Percentiles rank a stretch among this genome's conserved stretches.
Evolutionary conservation across 1,140 invertebrate genomes (phyloP).

Genomic region (Mya arenaria): DNA sequence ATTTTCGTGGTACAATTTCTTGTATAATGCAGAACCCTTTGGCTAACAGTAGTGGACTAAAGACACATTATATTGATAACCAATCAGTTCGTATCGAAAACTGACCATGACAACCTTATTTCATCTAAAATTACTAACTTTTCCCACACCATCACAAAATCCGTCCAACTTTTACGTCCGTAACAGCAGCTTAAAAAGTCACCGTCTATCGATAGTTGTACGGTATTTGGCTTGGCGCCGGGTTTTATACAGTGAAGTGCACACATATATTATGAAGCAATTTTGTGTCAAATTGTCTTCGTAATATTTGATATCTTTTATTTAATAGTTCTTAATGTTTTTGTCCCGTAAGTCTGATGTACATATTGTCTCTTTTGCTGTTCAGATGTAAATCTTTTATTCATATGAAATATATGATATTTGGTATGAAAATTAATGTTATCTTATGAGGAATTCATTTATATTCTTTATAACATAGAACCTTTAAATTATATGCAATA

Average conservation of each 20-base stretch:
- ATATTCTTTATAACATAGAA: too few relatives aligned
- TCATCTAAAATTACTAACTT: slow-evolving; percentile 1
- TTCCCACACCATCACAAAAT: background rate
- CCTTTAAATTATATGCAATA: too few relatives aligned
- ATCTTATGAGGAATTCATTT: too few relatives aligned
- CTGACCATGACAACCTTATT: background rate
- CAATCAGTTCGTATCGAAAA: background rate
- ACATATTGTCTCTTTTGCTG: too few relatives aligned
- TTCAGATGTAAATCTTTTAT: too few relatives aligned
- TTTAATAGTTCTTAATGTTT: too few relatives aligned
- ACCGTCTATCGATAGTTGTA: background rate
- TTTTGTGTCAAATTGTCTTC: too few relatives aligned
- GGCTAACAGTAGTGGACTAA: background rate
- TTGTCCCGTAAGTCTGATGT: too few relatives aligned
- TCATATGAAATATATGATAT: too few relatives aligned
- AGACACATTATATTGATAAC: background rate
- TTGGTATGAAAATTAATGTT: too few relatives aligned
- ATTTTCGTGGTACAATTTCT: background rate
- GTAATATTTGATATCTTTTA: too few relatives aligned
- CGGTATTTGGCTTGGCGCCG: background rate
- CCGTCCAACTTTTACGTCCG: background rate
- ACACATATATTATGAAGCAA: too few relatives aligned
- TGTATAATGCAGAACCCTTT: background rate
- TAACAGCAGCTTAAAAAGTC: background rate
- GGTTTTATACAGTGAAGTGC: background rate